phyloP scores from a whole-genome alignment of 2,797 vertebrate genomes.

The Pteronotus mesoamericanus region DNA sequence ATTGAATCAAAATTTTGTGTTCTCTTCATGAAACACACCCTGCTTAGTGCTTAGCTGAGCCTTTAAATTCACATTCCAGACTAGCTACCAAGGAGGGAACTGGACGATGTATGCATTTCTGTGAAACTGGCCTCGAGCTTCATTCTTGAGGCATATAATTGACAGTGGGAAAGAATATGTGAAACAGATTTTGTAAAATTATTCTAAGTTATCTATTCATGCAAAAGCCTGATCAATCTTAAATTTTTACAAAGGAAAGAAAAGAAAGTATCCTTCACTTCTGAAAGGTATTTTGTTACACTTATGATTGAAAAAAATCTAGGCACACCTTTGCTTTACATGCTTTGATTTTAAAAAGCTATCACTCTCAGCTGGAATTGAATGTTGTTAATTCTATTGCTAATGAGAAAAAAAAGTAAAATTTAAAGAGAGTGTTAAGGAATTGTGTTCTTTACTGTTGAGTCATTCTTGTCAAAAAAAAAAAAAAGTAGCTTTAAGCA shows the following conservation, averaged over 20 bases:
- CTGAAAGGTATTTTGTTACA: neutral
- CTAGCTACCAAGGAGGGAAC: neutral
- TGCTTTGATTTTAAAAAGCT: conserved; percentile 33
- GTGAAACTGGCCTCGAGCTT: neutral
- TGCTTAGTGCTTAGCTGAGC: neutral
- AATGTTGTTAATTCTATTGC: neutral
- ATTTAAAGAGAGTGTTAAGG: neutral
- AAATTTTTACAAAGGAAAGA: neutral
- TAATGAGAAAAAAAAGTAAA: neutral
- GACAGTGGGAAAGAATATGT: neutral
- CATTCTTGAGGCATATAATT: neutral
- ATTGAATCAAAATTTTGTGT: neutral
- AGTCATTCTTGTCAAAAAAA: neutral
- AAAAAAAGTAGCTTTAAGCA: neutral
- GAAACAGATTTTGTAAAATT: conserved; percentile 22
- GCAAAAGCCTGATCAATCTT: neutral
- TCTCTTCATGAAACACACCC: neutral
- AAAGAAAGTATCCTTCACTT: conserved; percentile 29
- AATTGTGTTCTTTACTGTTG: neutral
- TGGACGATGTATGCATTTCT: neutral
- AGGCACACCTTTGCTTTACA: neutral
- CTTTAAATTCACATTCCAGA: neutral
- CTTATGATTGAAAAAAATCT: neutral
- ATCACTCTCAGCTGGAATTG: neutral
- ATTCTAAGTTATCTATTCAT: conserved; percentile 36